Evolutionary conservation across 2,797 vertebrate species (phyloP).

Genomic region (Pipistrellus kuhlii): DNA sequence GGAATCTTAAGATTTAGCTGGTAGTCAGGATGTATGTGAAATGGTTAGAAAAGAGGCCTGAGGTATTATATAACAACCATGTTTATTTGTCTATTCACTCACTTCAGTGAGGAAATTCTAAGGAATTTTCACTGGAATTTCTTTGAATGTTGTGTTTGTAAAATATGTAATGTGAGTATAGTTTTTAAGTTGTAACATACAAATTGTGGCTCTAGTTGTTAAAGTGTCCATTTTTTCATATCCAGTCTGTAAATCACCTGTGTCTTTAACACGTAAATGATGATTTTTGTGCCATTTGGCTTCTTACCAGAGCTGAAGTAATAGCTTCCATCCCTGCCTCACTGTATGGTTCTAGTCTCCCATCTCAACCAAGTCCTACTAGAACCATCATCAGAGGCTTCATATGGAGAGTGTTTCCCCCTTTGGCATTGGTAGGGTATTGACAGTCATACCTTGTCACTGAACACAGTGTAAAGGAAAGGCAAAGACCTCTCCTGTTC

Average conservation of each 20-base stretch:
- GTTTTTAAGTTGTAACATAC: slow-evolving; percentile 36
- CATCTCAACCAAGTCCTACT: background rate
- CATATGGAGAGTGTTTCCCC: background rate
- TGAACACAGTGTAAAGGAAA: background rate
- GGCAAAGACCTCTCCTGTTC: background rate
- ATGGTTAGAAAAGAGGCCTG: background rate
- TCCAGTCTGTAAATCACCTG: background rate
- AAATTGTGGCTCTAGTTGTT: background rate
- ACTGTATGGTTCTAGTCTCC: background rate
- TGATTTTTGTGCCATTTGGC: background rate
- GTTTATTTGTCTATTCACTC: slow-evolving; percentile 36
- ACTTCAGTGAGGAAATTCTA: slow-evolving; percentile 5
- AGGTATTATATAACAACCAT: background rate
- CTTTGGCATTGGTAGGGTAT: background rate
- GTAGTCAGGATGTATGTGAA: background rate
- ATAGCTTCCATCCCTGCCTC: background rate
- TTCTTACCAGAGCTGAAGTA: background rate
- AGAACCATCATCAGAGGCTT: background rate
- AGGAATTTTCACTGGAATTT: background rate
- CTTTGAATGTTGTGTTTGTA: slow-evolving; percentile 4
- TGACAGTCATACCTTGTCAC: background rate
- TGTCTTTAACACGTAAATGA: background rate
- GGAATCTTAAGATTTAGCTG: background rate
- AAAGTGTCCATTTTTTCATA: slow-evolving; percentile 13
- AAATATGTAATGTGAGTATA: background rate